Evolutionary conservation across 2,113 vertebrate species (phyloP), one percentile per base, ranked within the genome.

Genomic region (Halcyon senegalensis): DNA sequence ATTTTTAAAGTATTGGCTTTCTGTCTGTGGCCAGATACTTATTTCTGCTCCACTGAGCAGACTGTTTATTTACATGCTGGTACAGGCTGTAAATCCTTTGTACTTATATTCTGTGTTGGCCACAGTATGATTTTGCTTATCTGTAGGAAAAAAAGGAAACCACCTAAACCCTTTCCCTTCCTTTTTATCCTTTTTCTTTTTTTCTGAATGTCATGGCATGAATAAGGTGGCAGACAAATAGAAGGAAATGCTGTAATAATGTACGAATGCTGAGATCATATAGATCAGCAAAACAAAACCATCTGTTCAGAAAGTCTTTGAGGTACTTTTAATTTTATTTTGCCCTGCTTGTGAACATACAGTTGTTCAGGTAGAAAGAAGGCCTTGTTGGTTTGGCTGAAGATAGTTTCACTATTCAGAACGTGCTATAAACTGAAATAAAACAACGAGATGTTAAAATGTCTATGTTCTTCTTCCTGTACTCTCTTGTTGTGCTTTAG

Each of bases 1-100:
- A 79, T 97, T 97, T 97, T 85, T 97, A 87, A 93, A 91, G 46
- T 97, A 97, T 97, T 97, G 97, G 89, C 78, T 97, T 98, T 97
- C 95, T 97, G 97, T 98, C 97, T 96, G 69, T 93, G 85, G 46
- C 74, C 4, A 2, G 79, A 67, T 96, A 74, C 77, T 98, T 97
- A 93, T 97, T 97, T 97, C 86, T 60, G 23, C 69, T 95, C 64
- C 63, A 58, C 84, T 97, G 88, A 93, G 72, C 88, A 94, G 87
- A 86, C 74, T 93, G 94, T 96, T 96, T 98, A 74, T 97, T 98
- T 97, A 94, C 89, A 60, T 97, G 51, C 77, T 96, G 72, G 55
- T 96, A 72, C n/a, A 66, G 91, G 18, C 79, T 92, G 68, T 97
- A 98, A 97, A 94, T 98, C 41, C 55, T 94, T 87, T 95, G 78